Percentiles rank a stretch among this genome's conserved stretches.
Evolutionary conservation across 2,797 vertebrate species (phyloP).

Genomic region (Dermochelys coriacea): DNA sequence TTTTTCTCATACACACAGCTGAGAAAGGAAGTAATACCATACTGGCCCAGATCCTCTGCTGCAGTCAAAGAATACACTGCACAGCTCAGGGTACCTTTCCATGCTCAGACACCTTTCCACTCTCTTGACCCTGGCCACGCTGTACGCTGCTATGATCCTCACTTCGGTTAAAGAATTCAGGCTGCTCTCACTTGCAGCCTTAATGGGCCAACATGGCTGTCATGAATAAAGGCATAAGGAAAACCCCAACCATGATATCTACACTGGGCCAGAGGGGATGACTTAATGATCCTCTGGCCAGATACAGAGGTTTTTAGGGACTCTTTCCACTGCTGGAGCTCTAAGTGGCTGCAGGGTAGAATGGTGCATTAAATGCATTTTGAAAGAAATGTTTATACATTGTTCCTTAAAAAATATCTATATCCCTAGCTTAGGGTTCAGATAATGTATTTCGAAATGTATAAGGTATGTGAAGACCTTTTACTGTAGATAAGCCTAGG

Average conservation of each 20-base stretch:
- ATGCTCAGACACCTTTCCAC: background rate
- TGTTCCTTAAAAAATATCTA: background rate
- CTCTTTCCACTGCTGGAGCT: background rate
- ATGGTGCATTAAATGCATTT: conserved; percentile 16
- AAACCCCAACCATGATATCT: background rate
- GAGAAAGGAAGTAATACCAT: background rate
- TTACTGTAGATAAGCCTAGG: background rate
- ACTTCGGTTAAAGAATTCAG: background rate
- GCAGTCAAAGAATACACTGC: background rate
- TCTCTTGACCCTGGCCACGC: background rate
- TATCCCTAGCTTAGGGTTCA: background rate
- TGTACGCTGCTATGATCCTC: background rate
- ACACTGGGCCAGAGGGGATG: rapidly evolving
- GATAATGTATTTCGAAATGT: background rate
- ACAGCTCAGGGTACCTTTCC: background rate
- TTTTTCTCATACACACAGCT: background rate
- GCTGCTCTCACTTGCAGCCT: background rate
- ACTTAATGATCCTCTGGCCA: background rate
- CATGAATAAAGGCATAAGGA: background rate
- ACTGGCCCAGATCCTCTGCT: background rate
- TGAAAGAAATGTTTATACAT: background rate
- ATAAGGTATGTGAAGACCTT: background rate
- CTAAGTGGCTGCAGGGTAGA: background rate
- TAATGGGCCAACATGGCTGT: background rate
- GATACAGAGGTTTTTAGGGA: background rate